Evolutionary conservation across 2,113 vertebrate genomes (phyloP).

Genomic region (Hippocampus guttulatus): DNA sequence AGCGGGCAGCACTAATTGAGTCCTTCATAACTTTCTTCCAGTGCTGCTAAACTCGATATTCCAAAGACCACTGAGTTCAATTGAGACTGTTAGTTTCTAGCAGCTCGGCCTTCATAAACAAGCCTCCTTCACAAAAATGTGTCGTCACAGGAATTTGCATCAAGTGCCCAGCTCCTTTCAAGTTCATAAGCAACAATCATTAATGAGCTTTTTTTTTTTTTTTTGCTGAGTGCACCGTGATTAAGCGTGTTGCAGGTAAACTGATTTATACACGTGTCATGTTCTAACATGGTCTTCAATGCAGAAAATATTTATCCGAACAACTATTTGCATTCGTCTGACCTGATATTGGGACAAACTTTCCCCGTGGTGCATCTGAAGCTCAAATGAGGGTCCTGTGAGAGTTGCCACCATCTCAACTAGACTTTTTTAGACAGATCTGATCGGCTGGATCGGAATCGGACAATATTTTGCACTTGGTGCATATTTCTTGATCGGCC

Average conservation of each 20-base stretch:
- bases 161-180: conserved; percentile 35
- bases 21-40: conserved; percentile 32
- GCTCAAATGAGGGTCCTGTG: too few relatives aligned
- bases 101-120: conserved; percentile 39
- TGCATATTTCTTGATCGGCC: too few relatives aligned
- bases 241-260: not conserved
- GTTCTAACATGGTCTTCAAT: not conserved
- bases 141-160: conserved; percentile 34
- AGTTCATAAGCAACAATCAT: conserved; percentile 41
- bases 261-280: not conserved
- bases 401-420: too few relatives aligned
- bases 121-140: conserved; percentile 33
- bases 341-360: too few relatives aligned
- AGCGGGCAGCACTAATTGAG: too few relatives aligned
- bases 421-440: too few relatives aligned
- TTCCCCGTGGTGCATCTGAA: too few relatives aligned
- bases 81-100: conserved; percentile 59
- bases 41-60: conserved; percentile 55
- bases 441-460: too few relatives aligned
- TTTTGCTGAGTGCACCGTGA: not conserved
- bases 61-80: conserved; percentile 46
- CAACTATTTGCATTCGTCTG: not conserved
- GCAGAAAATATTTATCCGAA: not conserved
- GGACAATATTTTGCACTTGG: too few relatives aligned
- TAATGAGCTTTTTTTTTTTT: not conserved